A percentile compares a stretch with the other conserved stretches of the same genome.
Evolutionary conservation across 2,113 vertebrate species (phyloP).

Genomic region (Tenebrosternarchus preto): DNA sequence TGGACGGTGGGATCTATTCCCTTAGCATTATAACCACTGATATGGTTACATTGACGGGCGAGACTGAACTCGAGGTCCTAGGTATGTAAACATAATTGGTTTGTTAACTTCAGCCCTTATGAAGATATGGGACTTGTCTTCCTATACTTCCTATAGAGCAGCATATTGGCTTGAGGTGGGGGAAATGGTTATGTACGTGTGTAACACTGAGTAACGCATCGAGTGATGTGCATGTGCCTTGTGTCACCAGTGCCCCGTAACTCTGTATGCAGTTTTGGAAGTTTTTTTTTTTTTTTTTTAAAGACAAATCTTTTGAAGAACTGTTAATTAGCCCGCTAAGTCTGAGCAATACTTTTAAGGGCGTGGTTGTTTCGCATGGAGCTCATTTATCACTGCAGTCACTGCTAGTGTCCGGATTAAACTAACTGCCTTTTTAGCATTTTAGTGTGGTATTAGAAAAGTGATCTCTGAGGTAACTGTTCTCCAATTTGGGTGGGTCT

Average conservation of each 20-base stretch:
- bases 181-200: not conserved
- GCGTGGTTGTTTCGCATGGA: constrained; percentile 19
- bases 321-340: too few species aligned
- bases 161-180: too few species aligned
- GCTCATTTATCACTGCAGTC: not conserved
- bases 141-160: too few species aligned
- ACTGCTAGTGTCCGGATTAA: not conserved
- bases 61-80: not conserved
- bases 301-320: too few species aligned
- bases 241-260: too few species aligned
- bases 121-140: not conserved
- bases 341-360: not conserved
- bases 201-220: too few species aligned
- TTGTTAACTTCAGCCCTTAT: not conserved
- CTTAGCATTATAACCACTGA: rapidly evolving
- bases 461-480: not conserved
- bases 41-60: rapidly evolving
- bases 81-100: constrained; percentile 37
- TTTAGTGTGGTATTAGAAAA: not conserved
- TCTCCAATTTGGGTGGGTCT: not conserved
- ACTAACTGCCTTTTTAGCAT: not conserved
- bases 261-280: not conserved
- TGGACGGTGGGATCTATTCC: constrained; percentile 28
- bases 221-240: too few species aligned
- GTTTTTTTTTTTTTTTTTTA: too few species aligned